phyloP scores from a whole-genome alignment of 2,113 vertebrate genomes.

The Hymenochirus boettgeri region DNA sequence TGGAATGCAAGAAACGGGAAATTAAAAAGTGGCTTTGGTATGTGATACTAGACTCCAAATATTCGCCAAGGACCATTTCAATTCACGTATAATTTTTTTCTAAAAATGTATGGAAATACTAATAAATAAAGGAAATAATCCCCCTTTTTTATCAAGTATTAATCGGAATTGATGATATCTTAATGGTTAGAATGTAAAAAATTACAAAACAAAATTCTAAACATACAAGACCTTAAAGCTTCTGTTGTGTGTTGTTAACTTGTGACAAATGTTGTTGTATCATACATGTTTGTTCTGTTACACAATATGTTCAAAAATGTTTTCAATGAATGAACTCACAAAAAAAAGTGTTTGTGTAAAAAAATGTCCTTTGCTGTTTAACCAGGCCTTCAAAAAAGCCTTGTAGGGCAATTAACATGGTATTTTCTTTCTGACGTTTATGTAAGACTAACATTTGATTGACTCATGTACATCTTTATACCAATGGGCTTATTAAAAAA shows the following conservation, averaged over 20 bases:
- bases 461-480: too few species aligned
- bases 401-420: background rate
- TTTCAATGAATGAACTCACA: background rate
- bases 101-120: background rate
- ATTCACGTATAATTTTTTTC: slow-evolving; percentile 27
- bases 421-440: background rate
- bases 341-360: background rate
- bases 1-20: slow-evolving; percentile 47
- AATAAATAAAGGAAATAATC: background rate
- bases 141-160: background rate
- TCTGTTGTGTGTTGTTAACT: background rate
- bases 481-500: too few species aligned
- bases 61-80: slow-evolving; percentile 43
- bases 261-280: background rate
- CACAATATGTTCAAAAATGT: slow-evolving; percentile 1
- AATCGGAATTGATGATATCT: background rate
- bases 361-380: background rate
- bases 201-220: background rate
- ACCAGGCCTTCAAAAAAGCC: background rate
- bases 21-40: slow-evolving; percentile 52
- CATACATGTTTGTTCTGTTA: background rate
- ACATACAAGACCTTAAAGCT: background rate
- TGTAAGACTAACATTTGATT: too few species aligned
- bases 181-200: too few species aligned
- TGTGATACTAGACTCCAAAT: slow-evolving; percentile 44